Conservation (phyloP, 2,113 vertebrate genomes). For the Rostratula benghalensis region DNA sequence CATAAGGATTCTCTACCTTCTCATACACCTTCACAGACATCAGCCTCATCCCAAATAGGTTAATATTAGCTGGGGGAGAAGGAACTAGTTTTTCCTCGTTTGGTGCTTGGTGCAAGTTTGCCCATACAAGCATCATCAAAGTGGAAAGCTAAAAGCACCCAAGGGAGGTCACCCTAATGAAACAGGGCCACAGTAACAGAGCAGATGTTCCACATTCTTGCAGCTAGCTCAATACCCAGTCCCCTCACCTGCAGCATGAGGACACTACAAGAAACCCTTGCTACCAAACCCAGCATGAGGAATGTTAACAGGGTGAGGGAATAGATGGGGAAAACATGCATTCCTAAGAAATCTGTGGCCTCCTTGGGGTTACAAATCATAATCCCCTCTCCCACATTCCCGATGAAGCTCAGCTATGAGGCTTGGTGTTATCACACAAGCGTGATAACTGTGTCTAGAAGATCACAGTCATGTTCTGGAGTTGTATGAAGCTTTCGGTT, state of each 20-base stretch:
- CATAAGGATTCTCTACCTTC: not conserved
- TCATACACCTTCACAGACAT: not conserved
- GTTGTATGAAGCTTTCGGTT: not conserved
- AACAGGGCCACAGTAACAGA: not conserved
- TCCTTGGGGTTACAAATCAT: not conserved
- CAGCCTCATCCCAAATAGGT: not conserved
- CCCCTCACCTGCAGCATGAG: not conserved
- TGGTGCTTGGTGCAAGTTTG: not conserved
- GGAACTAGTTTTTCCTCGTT: not conserved
- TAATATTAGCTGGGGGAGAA: not conserved
- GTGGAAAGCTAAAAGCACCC: not conserved
- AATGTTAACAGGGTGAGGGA: accelerated
- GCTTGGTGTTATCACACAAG: not conserved
- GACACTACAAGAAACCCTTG: not conserved
- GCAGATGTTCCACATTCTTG: not conserved
- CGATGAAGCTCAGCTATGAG: not conserved
- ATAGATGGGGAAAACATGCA: not conserved
- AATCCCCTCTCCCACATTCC: not conserved
- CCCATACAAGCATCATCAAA: not conserved
- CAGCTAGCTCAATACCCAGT: not conserved
- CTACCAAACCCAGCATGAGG: not conserved
- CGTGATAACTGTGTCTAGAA: not conserved
- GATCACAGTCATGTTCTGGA: not conserved
- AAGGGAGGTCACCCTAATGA: not conserved
- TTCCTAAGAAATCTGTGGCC: not conserved